Base-by-base conservation (phyloP, 1,140 invertebrate genomes). In the Papilio polytes region DNA sequence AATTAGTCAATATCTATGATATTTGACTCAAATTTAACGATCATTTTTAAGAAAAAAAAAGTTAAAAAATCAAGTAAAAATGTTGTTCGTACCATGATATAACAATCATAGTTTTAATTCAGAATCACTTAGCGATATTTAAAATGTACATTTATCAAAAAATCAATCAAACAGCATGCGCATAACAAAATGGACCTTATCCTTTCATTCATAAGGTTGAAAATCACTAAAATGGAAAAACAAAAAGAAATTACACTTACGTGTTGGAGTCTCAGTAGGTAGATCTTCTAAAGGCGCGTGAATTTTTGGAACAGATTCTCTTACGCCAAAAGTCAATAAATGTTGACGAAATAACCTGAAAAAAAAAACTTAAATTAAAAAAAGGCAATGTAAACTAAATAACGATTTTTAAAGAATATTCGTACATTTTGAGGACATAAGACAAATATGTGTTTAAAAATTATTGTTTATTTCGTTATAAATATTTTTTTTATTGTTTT, bases 281-380 rank as follows among this genome's bases (percentile, higher is more conserved):
- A 90, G 44, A 31, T 95, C 94, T 66, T 94, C 92, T 1, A 91
- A 59, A 0, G 94, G 94, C 2, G 91, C 89, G 81, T 94, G 91
- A 44, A 95, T 92, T 78, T 94, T 94, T 0, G 94, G 94, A 2
- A 91, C 89, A 0, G 94, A 93, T 73, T 96, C 95, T 53, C 95
- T 91, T 9, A 94, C 95, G 6, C 96, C 96, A 86, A 96, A 97
- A 6, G 96, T 97, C 9, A 97, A 88, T 79, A 98, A 96, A 91
- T 98, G 97, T 89, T 98, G 98, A 22, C 97, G 94, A 90, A 97
- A 98, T 20, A 98, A 95, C 18, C 98, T 95, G 86, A 20, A 56
- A 20, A n/a, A 20, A 20, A 20, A n/a, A 53, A 6, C 18, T 18
- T 18, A n/a, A 4, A 20, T 41, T 41, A 41, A 56, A 20, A 56